These are phyloP conservation scores for Drepana falcataria DNA, from an alignment of 2,888 invertebrate genomes.

Conservation along the genomic window DNA sequence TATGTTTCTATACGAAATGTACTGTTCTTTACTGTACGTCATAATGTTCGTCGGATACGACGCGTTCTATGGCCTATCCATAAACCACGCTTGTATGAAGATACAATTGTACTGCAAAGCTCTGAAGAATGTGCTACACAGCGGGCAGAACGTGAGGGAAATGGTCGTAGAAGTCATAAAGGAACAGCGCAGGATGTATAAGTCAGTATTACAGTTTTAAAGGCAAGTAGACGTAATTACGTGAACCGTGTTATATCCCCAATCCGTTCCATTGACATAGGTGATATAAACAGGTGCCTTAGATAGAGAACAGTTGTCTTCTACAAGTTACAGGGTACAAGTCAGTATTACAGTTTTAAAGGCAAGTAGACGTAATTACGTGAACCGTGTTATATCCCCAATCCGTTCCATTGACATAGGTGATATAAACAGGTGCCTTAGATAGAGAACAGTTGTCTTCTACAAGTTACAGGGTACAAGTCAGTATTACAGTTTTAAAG, in stretches of 20 bases:
- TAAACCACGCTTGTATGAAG: slow-evolving; percentile 55
- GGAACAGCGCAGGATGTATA: slow-evolving; percentile 39
- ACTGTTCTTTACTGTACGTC: slow-evolving; percentile 26
- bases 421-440: no score
- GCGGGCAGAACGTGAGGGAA: slow-evolving; percentile 8
- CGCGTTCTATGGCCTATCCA: slow-evolving; percentile 43
- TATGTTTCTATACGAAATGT: slow-evolving; percentile 34
- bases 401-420: no score
- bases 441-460: no score
- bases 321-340: no score
- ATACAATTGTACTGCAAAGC: slow-evolving; percentile 41
- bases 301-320: no score
- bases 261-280: no score
- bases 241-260: no score
- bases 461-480: no score
- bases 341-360: slow-evolving; percentile 23
- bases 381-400: no score
- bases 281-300: no score
- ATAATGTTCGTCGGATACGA: slow-evolving; percentile 47
- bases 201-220: slow-evolving; percentile 24
- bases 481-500: slow-evolving; percentile 17
- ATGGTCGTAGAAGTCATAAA: slow-evolving; percentile 35
- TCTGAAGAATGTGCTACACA: slow-evolving; percentile 36
- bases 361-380: no score
- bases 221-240: no score